Conservation (phyloP, 2,113 vertebrate genomes). For the Narcine bancroftii region DNA sequence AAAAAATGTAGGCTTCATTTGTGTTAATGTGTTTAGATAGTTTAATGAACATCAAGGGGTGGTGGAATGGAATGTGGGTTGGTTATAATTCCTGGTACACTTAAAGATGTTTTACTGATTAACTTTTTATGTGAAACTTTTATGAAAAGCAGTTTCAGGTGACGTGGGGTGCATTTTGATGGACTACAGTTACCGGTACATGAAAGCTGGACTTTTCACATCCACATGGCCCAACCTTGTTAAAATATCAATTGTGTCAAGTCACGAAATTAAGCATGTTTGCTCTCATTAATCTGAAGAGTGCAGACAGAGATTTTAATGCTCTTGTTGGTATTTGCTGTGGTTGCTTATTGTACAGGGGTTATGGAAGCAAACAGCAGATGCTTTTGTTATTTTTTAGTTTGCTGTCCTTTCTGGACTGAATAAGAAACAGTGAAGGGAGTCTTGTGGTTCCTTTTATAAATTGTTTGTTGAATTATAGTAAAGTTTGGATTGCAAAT, state of each 20-base stretch:
- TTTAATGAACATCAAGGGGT: neutral
- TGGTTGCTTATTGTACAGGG: neutral
- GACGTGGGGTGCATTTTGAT: constrained; percentile 35
- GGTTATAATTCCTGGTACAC: constrained; percentile 21
- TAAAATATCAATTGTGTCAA: constrained; percentile 36
- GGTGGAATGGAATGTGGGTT: neutral
- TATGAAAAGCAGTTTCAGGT: constrained; percentile 38
- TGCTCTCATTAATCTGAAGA: constrained; percentile 18
- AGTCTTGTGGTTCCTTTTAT: neutral
- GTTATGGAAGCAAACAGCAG: neutral
- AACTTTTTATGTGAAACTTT: constrained; percentile 37
- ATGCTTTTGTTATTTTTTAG: neutral
- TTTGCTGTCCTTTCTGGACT: neutral
- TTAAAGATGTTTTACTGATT: constrained; percentile 36
- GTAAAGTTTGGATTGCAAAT: neutral
- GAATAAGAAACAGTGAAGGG: neutral
- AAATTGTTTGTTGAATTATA: neutral
- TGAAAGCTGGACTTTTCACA: constrained; percentile 14
- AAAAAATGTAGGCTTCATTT: neutral
- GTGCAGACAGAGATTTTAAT: constrained; percentile 19
- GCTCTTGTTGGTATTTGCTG: constrained; percentile 10
- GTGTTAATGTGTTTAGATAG: neutral
- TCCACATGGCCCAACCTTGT: constrained; percentile 29
- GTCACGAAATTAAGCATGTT: constrained; percentile 34
- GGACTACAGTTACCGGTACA: constrained; percentile 26